A percentile compares a stretch with the other conserved stretches of the same genome.
Evolutionary conservation across 2,888 invertebrate species (phyloP).

Genomic region (Pristionchus entomophagus): DNA sequence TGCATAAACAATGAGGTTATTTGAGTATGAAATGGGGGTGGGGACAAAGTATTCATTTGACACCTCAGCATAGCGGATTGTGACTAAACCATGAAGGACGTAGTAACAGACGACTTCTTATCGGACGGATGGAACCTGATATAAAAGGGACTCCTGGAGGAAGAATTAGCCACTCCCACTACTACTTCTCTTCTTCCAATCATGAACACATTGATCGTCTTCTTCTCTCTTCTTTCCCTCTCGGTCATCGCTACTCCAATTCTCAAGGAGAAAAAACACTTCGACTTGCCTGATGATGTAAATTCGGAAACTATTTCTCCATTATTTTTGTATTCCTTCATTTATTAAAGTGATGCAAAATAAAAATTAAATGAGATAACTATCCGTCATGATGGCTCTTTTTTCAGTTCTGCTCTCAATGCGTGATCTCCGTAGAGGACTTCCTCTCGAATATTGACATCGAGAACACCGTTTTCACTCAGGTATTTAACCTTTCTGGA

Average conservation of each 20-base stretch:
- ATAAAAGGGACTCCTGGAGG: background rate
- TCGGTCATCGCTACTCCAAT: background rate
- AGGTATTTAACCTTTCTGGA: background rate
- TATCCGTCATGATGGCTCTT: too few relatives aligned
- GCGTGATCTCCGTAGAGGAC: background rate
- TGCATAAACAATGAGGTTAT: background rate
- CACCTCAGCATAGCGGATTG: background rate
- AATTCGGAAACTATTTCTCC: background rate
- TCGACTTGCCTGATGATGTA: constrained; percentile 1
- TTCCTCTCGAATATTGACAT: background rate
- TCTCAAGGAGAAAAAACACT: background rate
- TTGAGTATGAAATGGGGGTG: background rate
- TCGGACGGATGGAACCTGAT: background rate
- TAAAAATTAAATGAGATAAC: too few relatives aligned
- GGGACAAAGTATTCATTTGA: background rate
- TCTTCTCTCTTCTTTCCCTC: background rate
- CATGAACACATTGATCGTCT: background rate
- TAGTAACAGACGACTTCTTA: constrained; percentile 3
- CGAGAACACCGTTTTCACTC: constrained; percentile 3
- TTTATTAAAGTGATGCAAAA: too few relatives aligned
- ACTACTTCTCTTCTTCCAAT: background rate
- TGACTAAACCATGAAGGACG: background rate
- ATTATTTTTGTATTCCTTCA: background rate
- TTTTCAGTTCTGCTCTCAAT: constrained; percentile 24
- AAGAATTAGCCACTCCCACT: background rate